Evolutionary conservation across 64 coral and sea anemone genomes (phyloP).

Genomic region (Acropora yongei): DNA sequence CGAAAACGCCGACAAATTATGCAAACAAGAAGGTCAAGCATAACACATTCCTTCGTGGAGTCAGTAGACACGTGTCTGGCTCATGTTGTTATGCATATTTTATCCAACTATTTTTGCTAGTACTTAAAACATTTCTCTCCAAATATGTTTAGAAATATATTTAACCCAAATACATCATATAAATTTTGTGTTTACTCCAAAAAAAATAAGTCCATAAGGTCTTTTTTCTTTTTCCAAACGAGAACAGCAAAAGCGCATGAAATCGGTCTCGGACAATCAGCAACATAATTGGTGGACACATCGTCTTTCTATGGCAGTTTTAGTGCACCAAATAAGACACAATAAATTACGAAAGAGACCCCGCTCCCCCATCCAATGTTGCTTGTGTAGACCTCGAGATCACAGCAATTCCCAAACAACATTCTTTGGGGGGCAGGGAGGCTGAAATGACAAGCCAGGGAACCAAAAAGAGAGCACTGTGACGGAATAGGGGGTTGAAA

Average conservation of each 20-base stretch:
- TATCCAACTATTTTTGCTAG: not conserved
- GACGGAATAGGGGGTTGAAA: not conserved
- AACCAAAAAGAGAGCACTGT: not conserved
- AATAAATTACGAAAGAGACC: not conserved
- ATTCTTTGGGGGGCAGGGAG: not conserved
- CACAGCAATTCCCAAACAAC: not conserved
- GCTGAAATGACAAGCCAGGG: not conserved
- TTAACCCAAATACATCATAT: not conserved
- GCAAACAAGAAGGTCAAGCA: not conserved
- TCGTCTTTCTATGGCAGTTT: not conserved
- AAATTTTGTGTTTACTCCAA: not conserved
- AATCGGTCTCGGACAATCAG: not conserved
- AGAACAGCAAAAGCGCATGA: not conserved
- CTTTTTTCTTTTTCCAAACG: too few species aligned
- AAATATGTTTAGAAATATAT: constrained; percentile 5
- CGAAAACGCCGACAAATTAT: not conserved
- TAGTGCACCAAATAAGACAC: not conserved
- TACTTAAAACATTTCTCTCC: not conserved
- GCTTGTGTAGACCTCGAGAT: not conserved
- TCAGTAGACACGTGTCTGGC: not conserved
- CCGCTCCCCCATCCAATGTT: not conserved
- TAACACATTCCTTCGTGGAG: not conserved
- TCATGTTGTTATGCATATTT: not conserved
- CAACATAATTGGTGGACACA: not conserved
- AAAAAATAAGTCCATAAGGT: too few species aligned